phyloP scores from a whole-genome alignment of 2,797 vertebrate species.

The Cacajao melanocephalus region DNA sequence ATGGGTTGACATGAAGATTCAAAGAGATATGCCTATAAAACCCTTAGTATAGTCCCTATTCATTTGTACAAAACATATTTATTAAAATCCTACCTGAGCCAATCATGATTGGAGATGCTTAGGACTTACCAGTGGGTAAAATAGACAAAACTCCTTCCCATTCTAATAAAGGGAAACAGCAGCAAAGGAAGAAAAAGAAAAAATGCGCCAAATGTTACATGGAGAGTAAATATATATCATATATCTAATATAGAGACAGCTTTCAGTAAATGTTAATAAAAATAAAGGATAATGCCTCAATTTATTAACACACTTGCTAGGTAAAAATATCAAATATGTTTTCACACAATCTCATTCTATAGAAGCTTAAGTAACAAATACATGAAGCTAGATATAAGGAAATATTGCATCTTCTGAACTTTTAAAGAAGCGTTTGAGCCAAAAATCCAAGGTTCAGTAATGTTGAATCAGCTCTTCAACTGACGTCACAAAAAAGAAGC shows the following conservation, averaged over 20 bases:
- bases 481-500: background rate
- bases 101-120: background rate
- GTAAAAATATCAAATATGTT: background rate
- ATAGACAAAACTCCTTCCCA: background rate
- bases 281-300: background rate
- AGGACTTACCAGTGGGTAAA: background rate
- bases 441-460: background rate
- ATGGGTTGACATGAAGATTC: background rate
- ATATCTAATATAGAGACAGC: background rate
- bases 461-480: background rate
- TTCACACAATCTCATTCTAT: background rate
- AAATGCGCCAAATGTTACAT: background rate
- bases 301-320: background rate
- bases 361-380: background rate
- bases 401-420: background rate
- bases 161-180: background rate
- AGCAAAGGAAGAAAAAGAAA: background rate
- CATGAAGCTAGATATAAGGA: background rate
- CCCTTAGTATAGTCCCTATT: background rate
- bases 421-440: conserved; percentile 21
- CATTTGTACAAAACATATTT: background rate
- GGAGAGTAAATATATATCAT: background rate
- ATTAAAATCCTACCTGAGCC: background rate
- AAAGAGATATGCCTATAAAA: background rate
- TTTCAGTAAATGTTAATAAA: background rate